Base-by-base conservation (phyloP, 92 coral and sea anemone species). In the Virgularia gustaviana region DNA sequence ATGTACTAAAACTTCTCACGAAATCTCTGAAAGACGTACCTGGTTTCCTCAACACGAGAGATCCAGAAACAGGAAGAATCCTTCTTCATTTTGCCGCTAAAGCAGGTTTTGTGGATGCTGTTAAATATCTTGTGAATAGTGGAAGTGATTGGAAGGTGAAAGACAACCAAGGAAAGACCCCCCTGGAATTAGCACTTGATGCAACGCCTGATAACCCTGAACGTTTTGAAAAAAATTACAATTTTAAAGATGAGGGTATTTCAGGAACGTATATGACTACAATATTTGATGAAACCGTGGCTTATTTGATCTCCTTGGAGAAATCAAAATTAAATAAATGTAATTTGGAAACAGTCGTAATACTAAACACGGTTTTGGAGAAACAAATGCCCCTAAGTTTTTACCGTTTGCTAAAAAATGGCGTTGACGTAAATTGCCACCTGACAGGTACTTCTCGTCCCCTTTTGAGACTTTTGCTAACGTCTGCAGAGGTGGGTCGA, bases 41-140 rank as follows among this genome's bases (percentile, higher is more conserved):
- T 3, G 2, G 1, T 22, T 45, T 9, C 0, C 10, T 85, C 19
- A 47, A 79, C 57, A 57, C 57, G 0, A 53, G 37, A 9, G 85
- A 85, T 42, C n/a, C n/a, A n/a, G 47, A 12, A 28, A 5, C 66
- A 19, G 91, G 91, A 67, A 74, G 65, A 65, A 79, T 88, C 3
- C 67, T 79, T 11, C 44, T 87, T 57, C 91, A 87, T 65, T 20
- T 66, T 18, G 91, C 91, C 16, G 80, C 82, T 7, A n/a, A 23
- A 25, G 72, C 78, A 13, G 91, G 83, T 23, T 64, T 83, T 71
- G 82, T 60, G 8, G 75, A 77, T 36, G 82, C 80, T 11, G 78
- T 79, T 8, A 39, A 49, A 29, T 64, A 66, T 45, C 81, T 86
- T 3, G 39, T 83, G 10, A 42, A 64, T 11, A n/a, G 12, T 2